Conservation (phyloP, 2,797 vertebrate genomes). For the Pangasius larnaudii region DNA sequence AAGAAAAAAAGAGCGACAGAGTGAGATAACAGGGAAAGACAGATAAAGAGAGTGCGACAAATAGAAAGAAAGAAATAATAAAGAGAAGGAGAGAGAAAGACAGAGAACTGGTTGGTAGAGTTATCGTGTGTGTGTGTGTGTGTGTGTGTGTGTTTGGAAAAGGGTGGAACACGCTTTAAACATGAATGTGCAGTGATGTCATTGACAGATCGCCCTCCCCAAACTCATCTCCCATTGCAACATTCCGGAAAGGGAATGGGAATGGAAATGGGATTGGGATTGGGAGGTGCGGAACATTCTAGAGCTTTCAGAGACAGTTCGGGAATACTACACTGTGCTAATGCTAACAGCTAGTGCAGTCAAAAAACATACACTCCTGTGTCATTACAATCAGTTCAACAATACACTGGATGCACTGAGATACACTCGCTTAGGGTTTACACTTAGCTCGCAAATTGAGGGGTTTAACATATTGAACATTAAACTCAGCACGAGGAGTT, state of each 20-base stretch:
- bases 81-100: not conserved
- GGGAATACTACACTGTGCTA: not conserved
- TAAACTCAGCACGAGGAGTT: not conserved
- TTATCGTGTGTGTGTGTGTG: not conserved
- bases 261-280: not conserved
- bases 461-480: not conserved
- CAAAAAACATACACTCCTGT: not conserved
- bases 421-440: not conserved
- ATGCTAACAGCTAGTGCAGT: not conserved
- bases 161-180: constrained; percentile 43
- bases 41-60: not conserved
- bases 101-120: not conserved
- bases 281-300: not conserved
- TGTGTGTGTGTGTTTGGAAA: constrained; percentile 7
- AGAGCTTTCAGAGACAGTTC: not conserved
- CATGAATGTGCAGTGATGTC: constrained; percentile 45
- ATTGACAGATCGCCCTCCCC: constrained; percentile 27
- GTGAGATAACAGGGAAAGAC: not conserved
- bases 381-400: not conserved
- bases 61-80: not conserved
- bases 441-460: not conserved
- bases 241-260: not conserved
- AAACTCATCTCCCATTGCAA: constrained; percentile 25
- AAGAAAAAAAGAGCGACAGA: not conserved
- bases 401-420: not conserved